Base-by-base conservation (phyloP, 2,797 vertebrate species). In the Thaleichthys pacificus region DNA sequence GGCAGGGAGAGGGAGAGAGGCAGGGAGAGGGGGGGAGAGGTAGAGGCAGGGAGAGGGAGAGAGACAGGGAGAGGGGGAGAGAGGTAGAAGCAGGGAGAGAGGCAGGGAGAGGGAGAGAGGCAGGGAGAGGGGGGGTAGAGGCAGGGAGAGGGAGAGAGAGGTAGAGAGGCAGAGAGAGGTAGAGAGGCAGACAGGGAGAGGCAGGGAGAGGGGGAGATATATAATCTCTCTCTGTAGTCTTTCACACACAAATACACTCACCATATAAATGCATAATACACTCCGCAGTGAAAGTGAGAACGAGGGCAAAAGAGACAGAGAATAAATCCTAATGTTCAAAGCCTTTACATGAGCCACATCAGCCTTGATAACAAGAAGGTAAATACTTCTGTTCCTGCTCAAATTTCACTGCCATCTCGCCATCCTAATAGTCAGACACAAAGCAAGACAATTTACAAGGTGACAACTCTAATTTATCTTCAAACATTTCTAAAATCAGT, bases 401-500 rank as follows among this genome's bases (percentile, higher is more conserved):
- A 47, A 12, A 47, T 47, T 14, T 47, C 12, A 14, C 11, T 3
- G 19, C 12, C n/a, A 22, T 17, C 4, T 56, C 19, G 5, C 9
- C 51, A 56, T n/a, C 4, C 49, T 14, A 51, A 56, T 8, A 47
- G 19, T n/a, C 51, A 35, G 82, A 84, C 80, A 89, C 77, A 91
- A 91, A 88, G 4, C 66, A 86, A 89, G 74, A 73, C 87, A 89
- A 84, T 92, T 93, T 92, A 91, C 79, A 79, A 89, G 28, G 82
- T 92, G 93, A 88, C 92, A 92, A 51, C 71, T 91, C 86, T 84
- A 89, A 87, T 93, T 91, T 38, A 38, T 38, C 35, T 78, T 69
- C 1, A 70, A 74, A 80, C 87, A 82, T 82, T 89, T 90, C 82
- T 85, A 84, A 85, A 80, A 30, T 73, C 76, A 51, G 72, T 89